Percentiles rank a stretch among this genome's conserved stretches.
Evolutionary conservation across 2,113 vertebrate species (phyloP).

Genomic region (human (Homo sapiens)): GRCh38 chr3:191974501-191975000

Average conservation of each 20-base stretch:
- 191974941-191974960: not conserved
- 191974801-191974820: not conserved
- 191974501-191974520: not conserved
- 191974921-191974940: not conserved
- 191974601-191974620: too few relatives aligned
- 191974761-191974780: not conserved
- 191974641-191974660: too few relatives aligned
- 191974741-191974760: not conserved
- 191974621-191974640: too few relatives aligned
- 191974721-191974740: too few relatives aligned
- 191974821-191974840: not conserved
- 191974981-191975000: not conserved
- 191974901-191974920: not conserved
- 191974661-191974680: too few relatives aligned
- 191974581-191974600: too few relatives aligned
- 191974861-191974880: not conserved
- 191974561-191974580: too few relatives aligned
- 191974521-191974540: not conserved
- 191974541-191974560: not conserved
- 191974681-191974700: too few relatives aligned
- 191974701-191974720: too few relatives aligned
- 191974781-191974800: not conserved
- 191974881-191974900: not conserved
- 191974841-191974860: not conserved
- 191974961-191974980: not conserved